phyloP scores from a whole-genome alignment of 2,888 invertebrate genomes.

The Cryptus viduatorius region DNA sequence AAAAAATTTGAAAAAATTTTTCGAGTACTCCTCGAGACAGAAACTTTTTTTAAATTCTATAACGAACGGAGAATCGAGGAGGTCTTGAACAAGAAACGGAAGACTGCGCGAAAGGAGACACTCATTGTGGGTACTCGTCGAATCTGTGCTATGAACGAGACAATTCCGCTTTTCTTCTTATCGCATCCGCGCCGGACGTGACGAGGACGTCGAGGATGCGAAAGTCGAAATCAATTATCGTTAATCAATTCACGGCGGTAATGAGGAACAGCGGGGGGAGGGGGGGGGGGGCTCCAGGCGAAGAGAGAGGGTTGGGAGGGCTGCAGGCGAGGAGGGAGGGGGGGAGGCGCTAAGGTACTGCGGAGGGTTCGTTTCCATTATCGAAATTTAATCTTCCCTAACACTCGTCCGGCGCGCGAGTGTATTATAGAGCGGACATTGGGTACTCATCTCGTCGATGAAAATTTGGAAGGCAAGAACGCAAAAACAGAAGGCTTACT shows the following conservation, averaged over 20 bases:
- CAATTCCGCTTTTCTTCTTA: slow-evolving; percentile 52
- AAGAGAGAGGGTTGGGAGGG: too few relatives aligned
- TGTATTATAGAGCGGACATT: slow-evolving; percentile 54
- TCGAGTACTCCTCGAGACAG: background rate
- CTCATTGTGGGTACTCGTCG: slow-evolving; percentile 12
- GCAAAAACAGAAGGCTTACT: slow-evolving; percentile 39
- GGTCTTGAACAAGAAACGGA: slow-evolving; percentile 17
- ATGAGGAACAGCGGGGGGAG: slow-evolving; percentile 60
- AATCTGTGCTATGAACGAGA: slow-evolving; percentile 7
- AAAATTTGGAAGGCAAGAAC: slow-evolving; percentile 35
- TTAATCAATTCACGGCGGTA: slow-evolving; percentile 67
- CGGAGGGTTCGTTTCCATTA: slow-evolving; percentile 65
- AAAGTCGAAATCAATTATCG: slow-evolving; percentile 74
- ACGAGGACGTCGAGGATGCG: slow-evolving; percentile 47
- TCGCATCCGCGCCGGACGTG: slow-evolving; percentile 34
- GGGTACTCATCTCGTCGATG: slow-evolving; percentile 59
- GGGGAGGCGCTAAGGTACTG: background rate
- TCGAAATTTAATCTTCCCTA: slow-evolving; percentile 76
- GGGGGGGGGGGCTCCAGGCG: too few relatives aligned
- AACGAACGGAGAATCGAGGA: slow-evolving; percentile 48
- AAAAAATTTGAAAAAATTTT: background rate
- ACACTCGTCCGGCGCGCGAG: slow-evolving; percentile 66
- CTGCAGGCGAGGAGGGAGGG: background rate
- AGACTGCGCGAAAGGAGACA: background rate
- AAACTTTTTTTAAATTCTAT: slow-evolving; percentile 37